Evolutionary conservation across 2,888 invertebrate species (phyloP), one percentile per base, ranked within the genome.

Genomic region (Palloptera scutellata): DNA sequence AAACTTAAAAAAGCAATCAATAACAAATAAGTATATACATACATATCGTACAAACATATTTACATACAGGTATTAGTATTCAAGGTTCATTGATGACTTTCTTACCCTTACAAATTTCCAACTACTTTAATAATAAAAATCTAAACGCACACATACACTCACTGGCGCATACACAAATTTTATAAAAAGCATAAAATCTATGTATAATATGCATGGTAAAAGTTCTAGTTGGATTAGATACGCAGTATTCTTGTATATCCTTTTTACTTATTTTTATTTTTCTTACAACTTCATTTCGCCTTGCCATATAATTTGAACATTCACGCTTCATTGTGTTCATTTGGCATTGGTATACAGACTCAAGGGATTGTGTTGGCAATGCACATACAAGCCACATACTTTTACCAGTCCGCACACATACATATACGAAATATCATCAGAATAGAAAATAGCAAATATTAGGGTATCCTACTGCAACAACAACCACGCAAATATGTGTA

Each of bases 261-360:
- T 11, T 52, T 52, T 42, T 43, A 3, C 10, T 13, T 17, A 10
- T 11, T 52, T 52, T 42, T 43, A 3, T 13, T 13, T 17, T 17
- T 12, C 54, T 10, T 17, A 52, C 19, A 42, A 30, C 52, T 43
- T 65, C 30, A 12, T 53, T 62, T 52, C 13, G 42, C 15, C 53
- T 41, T 59, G 51, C 42, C 52, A 52, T 58, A 59, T 65, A 65
- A 17, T 57, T 53, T 48, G 54, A 66, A 13, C n/a, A 57, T 40
- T 20, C n/a, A 30, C 40, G 55, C 40, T 55, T n/a, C 57, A 57
- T 57, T 57, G 57, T 40, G 41, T 57, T 15, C 40, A 40, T 40
- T 57, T 20, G 13, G 10, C 57, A 41, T 57, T 40, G 40, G 30
- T 15, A 20, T 40, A 57, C 40, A 40, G 0, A 48, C 48, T 13